These are phyloP conservation scores for Ardeotis arabs DNA, from an alignment of 2,113 vertebrate genomes.

Conservation along the genomic window DNA sequence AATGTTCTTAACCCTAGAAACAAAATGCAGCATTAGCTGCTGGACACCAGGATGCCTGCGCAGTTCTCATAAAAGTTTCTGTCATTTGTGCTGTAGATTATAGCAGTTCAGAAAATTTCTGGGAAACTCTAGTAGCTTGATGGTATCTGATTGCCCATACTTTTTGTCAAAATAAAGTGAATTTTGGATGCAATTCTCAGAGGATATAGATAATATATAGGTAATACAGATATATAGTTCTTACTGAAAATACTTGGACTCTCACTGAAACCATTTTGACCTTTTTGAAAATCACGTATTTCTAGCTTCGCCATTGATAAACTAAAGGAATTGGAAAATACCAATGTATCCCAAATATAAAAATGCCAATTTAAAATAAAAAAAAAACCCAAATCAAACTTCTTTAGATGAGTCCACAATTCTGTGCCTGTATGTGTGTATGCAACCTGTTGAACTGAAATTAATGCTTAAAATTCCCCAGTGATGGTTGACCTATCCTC, in stretches of 20 bases:
- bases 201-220: background rate
- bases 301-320: background rate
- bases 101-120: background rate
- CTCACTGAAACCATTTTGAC: background rate
- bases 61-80: background rate
- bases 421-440: background rate
- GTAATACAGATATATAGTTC: background rate
- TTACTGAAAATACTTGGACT: background rate
- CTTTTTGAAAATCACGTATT: constrained; percentile 10
- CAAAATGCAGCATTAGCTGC: background rate
- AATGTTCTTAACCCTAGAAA: background rate
- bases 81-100: background rate
- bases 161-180: background rate
- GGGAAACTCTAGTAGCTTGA: background rate
- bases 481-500: background rate
- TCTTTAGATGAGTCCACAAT: background rate
- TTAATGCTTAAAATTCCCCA: background rate
- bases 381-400: background rate
- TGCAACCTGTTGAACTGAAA: background rate
- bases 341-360: background rate
- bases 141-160: background rate
- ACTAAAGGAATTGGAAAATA: background rate
- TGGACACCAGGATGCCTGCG: background rate
- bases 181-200: background rate
- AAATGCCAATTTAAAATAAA: constrained; percentile 10